Evolutionary conservation across 2,888 invertebrate species (phyloP).

Genomic region (Malthinus flaveolus): DNA sequence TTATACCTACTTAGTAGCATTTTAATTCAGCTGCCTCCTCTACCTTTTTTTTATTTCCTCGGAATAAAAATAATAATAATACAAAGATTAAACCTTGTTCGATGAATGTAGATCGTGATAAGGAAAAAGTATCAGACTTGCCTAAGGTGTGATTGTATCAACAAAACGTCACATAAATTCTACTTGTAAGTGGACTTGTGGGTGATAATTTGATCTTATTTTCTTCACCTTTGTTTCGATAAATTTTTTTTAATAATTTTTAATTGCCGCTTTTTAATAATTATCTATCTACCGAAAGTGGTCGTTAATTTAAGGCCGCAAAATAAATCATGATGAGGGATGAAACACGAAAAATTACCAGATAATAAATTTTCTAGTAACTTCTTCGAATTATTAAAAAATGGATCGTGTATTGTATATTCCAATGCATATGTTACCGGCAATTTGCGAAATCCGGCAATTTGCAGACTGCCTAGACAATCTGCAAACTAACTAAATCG

Average conservation of each 20-base stretch:
- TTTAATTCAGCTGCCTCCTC: conserved; percentile 20
- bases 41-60: conserved; percentile 5
- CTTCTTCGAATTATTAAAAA: no score
- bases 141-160: conserved; percentile 35
- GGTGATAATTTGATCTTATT: conserved; percentile 31
- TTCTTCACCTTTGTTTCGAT: neutral
- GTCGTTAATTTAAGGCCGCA: no score
- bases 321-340: no score
- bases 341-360: no score
- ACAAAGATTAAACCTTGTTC: conserved; percentile 19
- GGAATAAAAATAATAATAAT: conserved; percentile 13
- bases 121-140: conserved; percentile 31
- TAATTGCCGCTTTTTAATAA: no score
- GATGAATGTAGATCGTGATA: conserved; percentile 32
- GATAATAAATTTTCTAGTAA: no score
- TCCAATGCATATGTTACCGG: no score
- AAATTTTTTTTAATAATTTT: conserved; percentile 4
- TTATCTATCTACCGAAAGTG: no score
- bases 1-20: neutral
- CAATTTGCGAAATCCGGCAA: no score
- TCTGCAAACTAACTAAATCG: no score
- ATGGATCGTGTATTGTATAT: no score
- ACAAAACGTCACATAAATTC: conserved; percentile 36
- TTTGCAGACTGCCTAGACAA: no score
- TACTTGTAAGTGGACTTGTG: conserved; percentile 24